Base-by-base conservation (phyloP, 2,888 invertebrate species). In the Incurvaria masculella region DNA sequence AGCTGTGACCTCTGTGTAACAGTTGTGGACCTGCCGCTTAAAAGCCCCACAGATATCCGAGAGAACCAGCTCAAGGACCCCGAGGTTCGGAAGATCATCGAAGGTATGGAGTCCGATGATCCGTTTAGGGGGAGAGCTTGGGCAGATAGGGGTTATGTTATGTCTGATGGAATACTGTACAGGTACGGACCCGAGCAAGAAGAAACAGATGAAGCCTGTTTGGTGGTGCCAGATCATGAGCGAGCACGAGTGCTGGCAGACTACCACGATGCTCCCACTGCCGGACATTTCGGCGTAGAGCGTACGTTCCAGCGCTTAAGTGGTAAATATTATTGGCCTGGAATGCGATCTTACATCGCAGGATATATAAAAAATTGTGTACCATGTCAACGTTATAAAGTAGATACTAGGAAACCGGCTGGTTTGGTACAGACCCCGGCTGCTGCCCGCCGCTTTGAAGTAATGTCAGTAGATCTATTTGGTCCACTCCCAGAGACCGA, bases 311-410 rank as follows among this genome's bases (percentile, higher is more conserved):
- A 52, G 6, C 45, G 52, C 8, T 59, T 61, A 5, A 2, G 42
- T 0, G 19, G 17, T 0, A 44, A 56, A 1, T 62, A 58, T 26
- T 61, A 51, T 45, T 63, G 59, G 58, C 45, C 45, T 3, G 58
- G 57, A 0, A 60, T 66, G 60, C 21, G 59, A 16, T 48, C 46
- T 2, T 54, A 57, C 4, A 51, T 64, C 4, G 43, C 26, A 8
- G 49, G 51, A 0, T 59, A 65, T 45, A 48, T 63, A 0, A 53
- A 53, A 18, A 48, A 52, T 1, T 64, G 64, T 26, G 14, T 54
- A 0, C 47, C 56, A 10, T 67, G 64, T 47, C 63, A 65, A 47
- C 38, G 58, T 1, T 66, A 62, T 42, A 65, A 65, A 42, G 52
- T 56, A 1, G 53, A 23, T 0, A 64, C 65, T 39, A 46, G 53